Evolutionary conservation across 1,140 invertebrate species (phyloP), one percentile per base, ranked within the genome.

Genomic region (Chrysoperla carnea): DNA sequence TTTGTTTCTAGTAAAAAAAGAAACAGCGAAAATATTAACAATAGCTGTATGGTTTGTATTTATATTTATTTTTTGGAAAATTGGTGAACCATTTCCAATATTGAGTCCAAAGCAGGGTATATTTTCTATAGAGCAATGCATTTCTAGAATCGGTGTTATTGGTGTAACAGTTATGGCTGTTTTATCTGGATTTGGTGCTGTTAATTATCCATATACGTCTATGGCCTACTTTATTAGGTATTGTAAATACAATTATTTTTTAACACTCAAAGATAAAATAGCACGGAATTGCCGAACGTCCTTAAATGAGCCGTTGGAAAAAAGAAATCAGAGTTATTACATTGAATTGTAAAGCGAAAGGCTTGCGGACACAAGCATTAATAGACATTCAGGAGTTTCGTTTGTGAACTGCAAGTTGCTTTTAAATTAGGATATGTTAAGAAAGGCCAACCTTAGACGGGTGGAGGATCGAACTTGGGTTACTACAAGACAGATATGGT

Each of bases 91-190:
- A 6, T 99, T 99, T 67, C 96, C 96, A 15, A 91, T 99, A 54
- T 67, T 95, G 6, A 97, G 84, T 67, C 79, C 84, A 8, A 88
- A 91, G 58, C 81, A 96, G 71, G 91, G 89, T 29, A 78, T 95
- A 52, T 75, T 96, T 46, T 94, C 75, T 6, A 96, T 96, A 59
- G 91, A 96, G 59, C 91, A 96, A 66, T 87, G 88, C 38, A 92
- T 99, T 7, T 96, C 92, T 40, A 65, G 96, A 59, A 80, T 97
- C 50, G 92, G 93, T 39, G 88, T 97, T 5, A 92, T 97, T 55
- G 93, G 93, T n/a, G 96, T 99, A 0, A 99, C 96, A 11, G 84
- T 99, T 3, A 99, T 99, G 93, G 95, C 95, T 1, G 66, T 99
- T 29, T 66, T 99, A 1, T 99, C 95, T 8, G 95, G 96, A 17